These are phyloP conservation scores for Agrochola litura DNA, from an alignment of 2,888 invertebrate genomes.

Conservation along the genomic window DNA sequence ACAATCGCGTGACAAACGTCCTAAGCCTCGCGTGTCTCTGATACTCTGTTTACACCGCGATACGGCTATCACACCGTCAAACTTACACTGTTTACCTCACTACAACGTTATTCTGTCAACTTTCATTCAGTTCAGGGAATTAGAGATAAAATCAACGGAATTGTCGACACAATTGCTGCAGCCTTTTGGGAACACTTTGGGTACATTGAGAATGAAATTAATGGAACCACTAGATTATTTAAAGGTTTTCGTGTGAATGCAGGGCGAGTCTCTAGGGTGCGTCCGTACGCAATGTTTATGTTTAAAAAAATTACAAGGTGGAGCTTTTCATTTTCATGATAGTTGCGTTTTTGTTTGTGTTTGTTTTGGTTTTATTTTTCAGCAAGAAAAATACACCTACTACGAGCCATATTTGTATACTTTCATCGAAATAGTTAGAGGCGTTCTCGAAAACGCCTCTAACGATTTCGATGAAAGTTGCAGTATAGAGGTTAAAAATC, in stretches of 20 bases:
- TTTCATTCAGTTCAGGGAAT: conserved; percentile 45
- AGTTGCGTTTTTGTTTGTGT: conserved; percentile 7
- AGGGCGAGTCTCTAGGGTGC: conserved; percentile 58
- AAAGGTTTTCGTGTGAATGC: conserved; percentile 48
- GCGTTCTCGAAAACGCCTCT: no score
- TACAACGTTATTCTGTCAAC: conserved; percentile 29
- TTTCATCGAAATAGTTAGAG: no score
- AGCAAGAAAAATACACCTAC: background rate
- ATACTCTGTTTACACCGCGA: conserved; percentile 67
- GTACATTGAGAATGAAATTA: conserved; percentile 47
- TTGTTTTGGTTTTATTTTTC: conserved; percentile 15
- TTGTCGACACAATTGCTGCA: conserved; percentile 59
- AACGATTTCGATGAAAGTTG: no score
- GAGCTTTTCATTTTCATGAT: conserved; percentile 17
- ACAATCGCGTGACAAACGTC: conserved; percentile 67
- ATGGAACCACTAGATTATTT: conserved; percentile 62
- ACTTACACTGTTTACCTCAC: conserved; percentile 57
- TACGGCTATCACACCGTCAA: conserved; percentile 66
- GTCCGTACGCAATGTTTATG: conserved; percentile 50
- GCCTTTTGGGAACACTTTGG: conserved; percentile 51
- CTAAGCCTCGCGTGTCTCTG: conserved; percentile 71
- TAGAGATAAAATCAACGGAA: conserved; percentile 64
- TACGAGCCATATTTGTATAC: no score
- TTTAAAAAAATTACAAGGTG: conserved; percentile 33
- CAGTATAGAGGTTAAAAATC: no score